Evolutionary conservation across 2,113 vertebrate species (phyloP), one percentile per base, ranked within the genome.

Genomic region (Daphoenositta chrysoptera): DNA sequence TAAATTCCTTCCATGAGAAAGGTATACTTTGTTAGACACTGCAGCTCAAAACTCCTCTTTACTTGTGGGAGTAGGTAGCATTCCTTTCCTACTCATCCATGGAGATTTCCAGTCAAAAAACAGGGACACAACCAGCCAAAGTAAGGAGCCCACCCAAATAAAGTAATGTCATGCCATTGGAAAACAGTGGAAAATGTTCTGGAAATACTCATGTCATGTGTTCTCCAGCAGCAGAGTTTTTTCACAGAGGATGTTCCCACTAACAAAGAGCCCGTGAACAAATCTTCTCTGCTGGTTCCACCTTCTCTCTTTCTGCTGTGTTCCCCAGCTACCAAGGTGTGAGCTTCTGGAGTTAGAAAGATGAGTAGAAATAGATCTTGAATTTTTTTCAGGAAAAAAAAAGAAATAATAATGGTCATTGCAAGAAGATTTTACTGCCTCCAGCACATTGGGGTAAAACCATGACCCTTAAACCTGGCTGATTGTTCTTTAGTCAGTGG

Each of bases 131-230:
- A 72, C 37, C 11, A 69, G 73, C 89, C 87, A 86, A 88, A 91
- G 68, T 50, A 68, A 64, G 42, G 73, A 91, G 42, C 73, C 86
- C 82, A 93, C 90, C 63, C 91, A 80, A 77, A 65, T 69, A 90
- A 87, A 56, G 44, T 84, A 39, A 83, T 56, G 61, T 85, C 5
- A 4, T 80, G 54, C 76, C 63, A 73, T 9, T 66, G 58, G 68
- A 83, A 94, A 94, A 84, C 28, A 87, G n/a, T 65, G 48, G 78
- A 85, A 94, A 91, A 93, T 60, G 47, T 73, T 93, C 82, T 86
- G 66, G 56, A 90, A 93, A 73, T 50, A 18, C 20, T 91, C 61
- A 61, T 2, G 0, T 45, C 2, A 1, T 44, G 13, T 63, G 21
- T 45, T 83, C 39, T 91, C 50, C 63, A 70, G 66, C 48, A 83